Conservation (phyloP, 2,113 vertebrate species). For the Chionomys nivalis region DNA sequence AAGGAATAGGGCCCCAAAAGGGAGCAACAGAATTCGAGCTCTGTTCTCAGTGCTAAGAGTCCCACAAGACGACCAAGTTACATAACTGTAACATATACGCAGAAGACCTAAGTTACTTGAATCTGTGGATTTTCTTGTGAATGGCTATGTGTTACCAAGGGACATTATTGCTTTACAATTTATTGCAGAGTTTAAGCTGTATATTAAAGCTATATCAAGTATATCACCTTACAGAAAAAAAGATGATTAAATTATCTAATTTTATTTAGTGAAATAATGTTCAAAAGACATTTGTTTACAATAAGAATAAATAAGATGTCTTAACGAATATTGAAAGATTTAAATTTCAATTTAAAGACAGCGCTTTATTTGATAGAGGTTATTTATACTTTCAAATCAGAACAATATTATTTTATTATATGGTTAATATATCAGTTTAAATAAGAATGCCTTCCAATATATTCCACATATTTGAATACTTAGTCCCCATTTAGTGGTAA, state of each 20-base stretch:
- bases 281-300: not conserved
- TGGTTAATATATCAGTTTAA: not conserved
- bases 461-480: not conserved
- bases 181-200: not conserved
- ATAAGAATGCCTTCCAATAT: not conserved
- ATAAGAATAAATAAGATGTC: not conserved
- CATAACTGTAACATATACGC: not conserved
- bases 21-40: not conserved
- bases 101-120: not conserved
- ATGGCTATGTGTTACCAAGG: not conserved
- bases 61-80: not conserved
- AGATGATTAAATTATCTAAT: not conserved
- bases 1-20: not conserved
- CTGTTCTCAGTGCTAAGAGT: not conserved
- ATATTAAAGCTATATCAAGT: not conserved
- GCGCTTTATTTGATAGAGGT: not conserved
- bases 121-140: not conserved
- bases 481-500: not conserved
- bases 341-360: too few relatives aligned
- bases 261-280: not conserved
- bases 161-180: conserved; percentile 2
- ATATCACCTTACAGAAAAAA: not conserved
- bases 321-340: not conserved
- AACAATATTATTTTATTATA: not conserved
- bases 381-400: not conserved